Base-by-base conservation (phyloP, 2,113 vertebrate genomes). In the Aphyosemion australe region DNA sequence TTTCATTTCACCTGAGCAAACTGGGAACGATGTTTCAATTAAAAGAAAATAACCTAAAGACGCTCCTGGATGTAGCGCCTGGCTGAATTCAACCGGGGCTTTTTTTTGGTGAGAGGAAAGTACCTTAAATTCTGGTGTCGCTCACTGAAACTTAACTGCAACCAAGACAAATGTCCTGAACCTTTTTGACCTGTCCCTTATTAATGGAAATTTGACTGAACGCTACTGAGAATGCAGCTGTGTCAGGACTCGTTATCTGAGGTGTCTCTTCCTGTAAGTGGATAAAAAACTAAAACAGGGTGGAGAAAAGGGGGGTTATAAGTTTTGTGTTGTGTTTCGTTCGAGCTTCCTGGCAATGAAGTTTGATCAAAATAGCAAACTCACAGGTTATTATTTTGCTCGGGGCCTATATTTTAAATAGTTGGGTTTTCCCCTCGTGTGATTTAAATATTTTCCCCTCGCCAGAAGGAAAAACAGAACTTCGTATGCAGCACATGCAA, bases 41-140 rank as follows among this genome's bases (percentile, higher is more conserved):
- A 32, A 37, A 54, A 26, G 3, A 54, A n/a, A 6, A 21, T 52
- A 5, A 2, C 47, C 14, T 8, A 61, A 50, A 43, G 70, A n/a
- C 52, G 26, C 2, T 13, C 19, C 9, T 10, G 43, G 76, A 72
- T 54, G 82, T 67, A 79, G 61, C 11, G 7, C 11, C 16, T 34
- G 56, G 42, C 53, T 78, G 83, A 11, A 65, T 70, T 80, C 70
- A 37, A 39, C 42, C 61, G 39, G n/a, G n/a, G n/a, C n/a, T 37
- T 10, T 8, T 7, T 68, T 64, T 58, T 4, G 18, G 12, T 51
- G 7, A 6, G 58, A 55, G 83, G 87, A 86, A 90, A 90, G 83
- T 90, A 87, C 88, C 87, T 61, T 12, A 79, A 62, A 65, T 18
- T 48, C 67, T 59, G 1, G 16, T 1, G 1, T 31, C 58, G 4